Percentiles rank a stretch among this genome's conserved stretches.
phyloP scores from a whole-genome alignment of 2,113 vertebrate species.

The Eulemur macaco region DNA sequence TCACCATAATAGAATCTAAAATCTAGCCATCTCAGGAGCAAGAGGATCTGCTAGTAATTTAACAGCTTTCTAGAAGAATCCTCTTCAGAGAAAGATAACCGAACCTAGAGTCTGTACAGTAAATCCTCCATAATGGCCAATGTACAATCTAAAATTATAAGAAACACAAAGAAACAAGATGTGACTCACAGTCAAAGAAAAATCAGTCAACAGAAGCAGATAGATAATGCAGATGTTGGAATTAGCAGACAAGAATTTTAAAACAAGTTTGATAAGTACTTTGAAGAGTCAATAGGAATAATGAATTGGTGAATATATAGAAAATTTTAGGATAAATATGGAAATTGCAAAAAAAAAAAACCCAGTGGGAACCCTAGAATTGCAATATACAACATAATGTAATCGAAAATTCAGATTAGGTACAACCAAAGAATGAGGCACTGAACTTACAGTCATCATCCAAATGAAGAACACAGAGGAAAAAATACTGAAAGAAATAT shows the following conservation, averaged over 20 bases:
- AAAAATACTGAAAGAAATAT: background rate
- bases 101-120: background rate
- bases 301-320: background rate
- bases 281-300: background rate
- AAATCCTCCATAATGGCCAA: background rate
- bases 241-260: background rate
- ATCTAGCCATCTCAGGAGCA: background rate
- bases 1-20: background rate
- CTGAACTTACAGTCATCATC: background rate
- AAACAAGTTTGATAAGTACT: background rate
- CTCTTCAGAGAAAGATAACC: background rate
- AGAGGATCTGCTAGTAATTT: background rate
- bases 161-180: background rate
- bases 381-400: background rate
- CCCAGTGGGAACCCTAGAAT: background rate
- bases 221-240: background rate
- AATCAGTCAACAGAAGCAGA: background rate
- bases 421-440: background rate
- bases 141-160: background rate
- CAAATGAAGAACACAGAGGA: background rate
- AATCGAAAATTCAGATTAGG: background rate
- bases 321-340: background rate
- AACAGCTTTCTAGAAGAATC: background rate
- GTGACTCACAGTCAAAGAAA: background rate
- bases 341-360: background rate